Conservation (phyloP, 2,888 invertebrate species). For the Eremobia ochroleuca region DNA sequence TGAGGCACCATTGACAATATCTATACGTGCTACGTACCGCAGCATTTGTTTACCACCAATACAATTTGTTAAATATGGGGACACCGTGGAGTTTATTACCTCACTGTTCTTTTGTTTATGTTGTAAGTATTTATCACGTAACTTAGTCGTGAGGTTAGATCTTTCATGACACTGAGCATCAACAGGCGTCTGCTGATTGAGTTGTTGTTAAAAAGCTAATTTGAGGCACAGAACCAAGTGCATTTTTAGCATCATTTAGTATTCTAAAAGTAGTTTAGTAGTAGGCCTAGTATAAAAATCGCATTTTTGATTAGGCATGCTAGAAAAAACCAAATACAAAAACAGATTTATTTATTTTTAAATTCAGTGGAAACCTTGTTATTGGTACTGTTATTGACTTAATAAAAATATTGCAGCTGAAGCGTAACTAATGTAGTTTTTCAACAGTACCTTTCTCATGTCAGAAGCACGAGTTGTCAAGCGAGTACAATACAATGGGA, state of each 20-base stretch:
- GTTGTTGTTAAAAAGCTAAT: neutral
- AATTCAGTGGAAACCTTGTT: constrained; percentile 10
- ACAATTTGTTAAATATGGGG: constrained; percentile 47
- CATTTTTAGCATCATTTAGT: neutral
- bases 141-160: neutral
- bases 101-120: constrained; percentile 25
- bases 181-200: constrained; percentile 4
- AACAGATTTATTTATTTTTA: neutral
- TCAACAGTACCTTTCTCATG: neutral
- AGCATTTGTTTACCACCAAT: constrained; percentile 58
- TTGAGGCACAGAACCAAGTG: too few relatives aligned
- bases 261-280: neutral
- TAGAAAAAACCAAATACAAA: neutral
- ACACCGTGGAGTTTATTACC: constrained; percentile 20
- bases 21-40: constrained; percentile 32
- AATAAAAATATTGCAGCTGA: constrained; percentile 6
- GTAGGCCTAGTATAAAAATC: too few relatives aligned
- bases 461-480: neutral
- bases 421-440: constrained; percentile 3
- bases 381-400: neutral
- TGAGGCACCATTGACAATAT: constrained; percentile 56
- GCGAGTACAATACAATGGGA: neutral
- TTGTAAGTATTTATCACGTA: neutral
- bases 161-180: neutral
- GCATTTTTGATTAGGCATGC: neutral